Conservation (phyloP, 2,113 vertebrate genomes). For the Paedocypris sp. region DNA sequence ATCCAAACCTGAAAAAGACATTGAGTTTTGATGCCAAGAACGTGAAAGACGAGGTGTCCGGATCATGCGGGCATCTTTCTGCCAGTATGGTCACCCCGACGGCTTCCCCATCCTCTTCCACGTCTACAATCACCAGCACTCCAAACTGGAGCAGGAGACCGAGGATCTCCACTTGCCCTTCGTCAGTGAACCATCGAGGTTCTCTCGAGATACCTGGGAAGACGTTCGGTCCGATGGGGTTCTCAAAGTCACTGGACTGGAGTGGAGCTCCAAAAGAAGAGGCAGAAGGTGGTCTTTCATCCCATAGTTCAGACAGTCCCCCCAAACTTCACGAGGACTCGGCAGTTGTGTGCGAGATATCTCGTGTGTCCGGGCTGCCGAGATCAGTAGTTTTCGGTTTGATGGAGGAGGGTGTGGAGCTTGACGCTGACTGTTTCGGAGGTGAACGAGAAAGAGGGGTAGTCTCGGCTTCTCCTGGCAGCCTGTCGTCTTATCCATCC, state of each 20-base stretch:
- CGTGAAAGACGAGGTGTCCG: slow-evolving; percentile 39
- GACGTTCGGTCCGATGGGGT: slow-evolving; percentile 43
- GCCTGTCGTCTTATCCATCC: slow-evolving; percentile 10
- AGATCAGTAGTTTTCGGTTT: slow-evolving; percentile 61
- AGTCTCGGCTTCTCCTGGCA: slow-evolving; percentile 37
- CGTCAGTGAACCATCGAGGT: slow-evolving; percentile 57
- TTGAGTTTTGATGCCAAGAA: slow-evolving; percentile 40
- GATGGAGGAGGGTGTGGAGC: slow-evolving; percentile 67
- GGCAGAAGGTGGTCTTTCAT: slow-evolving; percentile 45
- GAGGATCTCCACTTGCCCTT: slow-evolving; percentile 67
- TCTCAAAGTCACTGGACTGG: slow-evolving; percentile 61
- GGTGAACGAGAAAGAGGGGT: slow-evolving; percentile 46
- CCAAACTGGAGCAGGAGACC: slow-evolving; percentile 59
- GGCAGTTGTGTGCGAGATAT: slow-evolving; percentile 60
- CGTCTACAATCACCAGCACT: slow-evolving; percentile 42
- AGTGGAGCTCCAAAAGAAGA: slow-evolving; percentile 42
- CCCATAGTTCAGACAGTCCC: slow-evolving; percentile 45
- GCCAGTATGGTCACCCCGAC: slow-evolving; percentile 40
- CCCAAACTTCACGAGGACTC: slow-evolving; percentile 56
- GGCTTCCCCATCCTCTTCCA: slow-evolving; percentile 43
- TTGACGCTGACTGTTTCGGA: slow-evolving; percentile 63
- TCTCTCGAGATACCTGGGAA: slow-evolving; percentile 57
- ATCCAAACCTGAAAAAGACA: slow-evolving; percentile 49
- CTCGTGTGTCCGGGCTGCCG: slow-evolving; percentile 62
- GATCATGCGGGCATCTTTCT: slow-evolving; percentile 41